Evolutionary conservation across 1,140 invertebrate genomes (phyloP).

Genomic region (Diachasma alloeum): DNA sequence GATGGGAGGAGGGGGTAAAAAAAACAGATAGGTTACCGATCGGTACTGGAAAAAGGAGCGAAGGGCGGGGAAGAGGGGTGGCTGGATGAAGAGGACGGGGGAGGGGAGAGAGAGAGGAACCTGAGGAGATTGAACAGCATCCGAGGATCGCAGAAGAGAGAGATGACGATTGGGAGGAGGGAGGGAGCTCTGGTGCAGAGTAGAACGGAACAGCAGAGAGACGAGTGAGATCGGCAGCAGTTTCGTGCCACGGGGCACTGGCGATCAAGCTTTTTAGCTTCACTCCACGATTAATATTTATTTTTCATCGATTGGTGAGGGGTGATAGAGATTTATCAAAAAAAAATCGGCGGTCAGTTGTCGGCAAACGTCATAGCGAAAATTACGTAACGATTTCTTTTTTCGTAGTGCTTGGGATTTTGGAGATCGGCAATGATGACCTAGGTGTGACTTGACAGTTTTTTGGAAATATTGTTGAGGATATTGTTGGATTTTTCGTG

Average conservation of each 20-base stretch:
- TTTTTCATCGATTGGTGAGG: neutral
- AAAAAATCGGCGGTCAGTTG: too few relatives aligned
- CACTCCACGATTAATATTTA: constrained; percentile 11
- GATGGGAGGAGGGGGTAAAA: neutral
- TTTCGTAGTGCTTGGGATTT: neutral
- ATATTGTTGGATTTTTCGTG: neutral
- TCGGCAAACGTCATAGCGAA: too few relatives aligned
- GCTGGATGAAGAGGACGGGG: constrained; percentile 3
- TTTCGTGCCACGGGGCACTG: constrained; percentile 44
- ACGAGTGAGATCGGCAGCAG: constrained; percentile 58
- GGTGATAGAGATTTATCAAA: too few relatives aligned
- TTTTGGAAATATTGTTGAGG: neutral
- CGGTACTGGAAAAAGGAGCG: neutral
- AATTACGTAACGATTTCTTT: neutral
- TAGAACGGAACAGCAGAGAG: constrained; percentile 44
- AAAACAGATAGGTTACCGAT: constrained; percentile 11
- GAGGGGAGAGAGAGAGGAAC: neutral
- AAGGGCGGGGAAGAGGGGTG: neutral
- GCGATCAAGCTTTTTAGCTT: constrained; percentile 37
- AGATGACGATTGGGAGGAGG: constrained; percentile 11
- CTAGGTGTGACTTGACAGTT: neutral
- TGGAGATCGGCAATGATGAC: neutral
- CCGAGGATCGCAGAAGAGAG: constrained; percentile 28
- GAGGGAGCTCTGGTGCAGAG: constrained; percentile 35
- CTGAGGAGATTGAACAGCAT: constrained; percentile 10